Evolutionary conservation across 2,113 vertebrate species (phyloP), one percentile per base, ranked within the genome.

Genomic region (Dicrurus megarhynchus): DNA sequence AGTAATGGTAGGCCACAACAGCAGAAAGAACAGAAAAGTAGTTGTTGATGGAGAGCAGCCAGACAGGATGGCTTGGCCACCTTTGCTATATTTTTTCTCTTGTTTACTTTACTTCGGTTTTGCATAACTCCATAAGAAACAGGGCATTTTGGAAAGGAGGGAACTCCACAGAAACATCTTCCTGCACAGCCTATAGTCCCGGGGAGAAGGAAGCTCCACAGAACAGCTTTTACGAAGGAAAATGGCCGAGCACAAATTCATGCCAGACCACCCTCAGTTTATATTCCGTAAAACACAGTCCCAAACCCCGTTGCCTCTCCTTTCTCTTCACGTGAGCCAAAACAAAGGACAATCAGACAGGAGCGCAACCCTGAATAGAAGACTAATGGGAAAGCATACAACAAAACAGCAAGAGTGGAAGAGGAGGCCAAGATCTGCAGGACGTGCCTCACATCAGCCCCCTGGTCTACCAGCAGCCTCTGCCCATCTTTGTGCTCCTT

Each of bases 301-400:
- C 95, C 83, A 74, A 80, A 78, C 68, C 85, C 79, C 37, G 15
- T 9, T 70, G 76, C 87, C 68, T 96, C 71, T 91, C 90, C 78
- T 50, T 87, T 93, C 81, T 83, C 90, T 84, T 96, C 87, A 79
- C 47, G 23, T 63, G 90, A 94, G 71, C 50, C 92, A 95, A 94
- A 94, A 96, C 95, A 96, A 96, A 96, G 95, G 92, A 80, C 95
- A 83, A 80, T 70, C 68, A 77, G 85, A 65, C 87, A 90, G 81
- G 71, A 92, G 84, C 12, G 2, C 61, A 89, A 71, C 77, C 92
- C 89, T 37, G 70, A 82, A 67, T 8, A 47, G 68, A 56, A 95
- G 89, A 77, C 80, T 64, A 89, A 89, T 55, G 89, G 84, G 64
- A 78, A 74, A 47, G 68, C 77, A 24, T 9, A 76, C 69, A 80